These are phyloP conservation scores for Cydia strobilella DNA, from an alignment of 1,140 invertebrate genomes.

Conservation along the genomic window DNA sequence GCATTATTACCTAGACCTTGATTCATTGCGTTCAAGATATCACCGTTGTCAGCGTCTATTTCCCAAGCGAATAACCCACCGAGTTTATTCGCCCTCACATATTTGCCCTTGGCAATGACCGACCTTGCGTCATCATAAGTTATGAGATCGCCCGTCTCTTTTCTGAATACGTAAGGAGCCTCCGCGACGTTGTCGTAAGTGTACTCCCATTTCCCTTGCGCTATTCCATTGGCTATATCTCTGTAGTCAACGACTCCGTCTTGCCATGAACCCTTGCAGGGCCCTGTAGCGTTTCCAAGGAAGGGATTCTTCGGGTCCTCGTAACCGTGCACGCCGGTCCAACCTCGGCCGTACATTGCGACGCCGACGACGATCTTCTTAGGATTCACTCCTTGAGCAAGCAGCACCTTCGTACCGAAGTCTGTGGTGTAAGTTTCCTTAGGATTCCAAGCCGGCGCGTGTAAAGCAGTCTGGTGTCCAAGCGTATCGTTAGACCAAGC, in stretches of 20 bases:
- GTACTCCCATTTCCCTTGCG: constrained; percentile 69
- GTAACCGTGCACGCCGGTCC: constrained; percentile 70
- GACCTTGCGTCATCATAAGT: constrained; percentile 73
- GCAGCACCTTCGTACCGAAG: constrained; percentile 65
- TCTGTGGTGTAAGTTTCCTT: constrained; percentile 75
- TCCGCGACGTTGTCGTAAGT: constrained; percentile 70
- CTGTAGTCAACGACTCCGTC: constrained; percentile 74
- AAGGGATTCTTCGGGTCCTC: constrained; percentile 60
- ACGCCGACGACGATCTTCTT: constrained; percentile 75
- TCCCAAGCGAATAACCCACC: constrained; percentile 74
- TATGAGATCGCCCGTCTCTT: constrained; percentile 65
- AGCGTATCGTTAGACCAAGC: constrained; percentile 73
- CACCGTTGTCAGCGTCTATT: constrained; percentile 72
- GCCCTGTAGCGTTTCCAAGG: constrained; percentile 67
- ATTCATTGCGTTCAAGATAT: constrained; percentile 73
- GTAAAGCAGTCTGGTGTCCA: constrained; percentile 67
- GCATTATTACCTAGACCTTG: constrained; percentile 69
- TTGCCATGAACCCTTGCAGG: constrained; percentile 72
- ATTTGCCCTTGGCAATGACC: constrained; percentile 71
- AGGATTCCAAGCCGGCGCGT: constrained; percentile 66
- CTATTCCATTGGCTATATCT: constrained; percentile 71
- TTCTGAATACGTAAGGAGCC: constrained; percentile 69
- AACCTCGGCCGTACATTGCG: constrained; percentile 73
- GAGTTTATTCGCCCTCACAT: constrained; percentile 71
- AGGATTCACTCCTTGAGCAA: constrained; percentile 70